Conservation (phyloP, 2,797 vertebrate species). For the Hippopotamyrus pictus region DNA sequence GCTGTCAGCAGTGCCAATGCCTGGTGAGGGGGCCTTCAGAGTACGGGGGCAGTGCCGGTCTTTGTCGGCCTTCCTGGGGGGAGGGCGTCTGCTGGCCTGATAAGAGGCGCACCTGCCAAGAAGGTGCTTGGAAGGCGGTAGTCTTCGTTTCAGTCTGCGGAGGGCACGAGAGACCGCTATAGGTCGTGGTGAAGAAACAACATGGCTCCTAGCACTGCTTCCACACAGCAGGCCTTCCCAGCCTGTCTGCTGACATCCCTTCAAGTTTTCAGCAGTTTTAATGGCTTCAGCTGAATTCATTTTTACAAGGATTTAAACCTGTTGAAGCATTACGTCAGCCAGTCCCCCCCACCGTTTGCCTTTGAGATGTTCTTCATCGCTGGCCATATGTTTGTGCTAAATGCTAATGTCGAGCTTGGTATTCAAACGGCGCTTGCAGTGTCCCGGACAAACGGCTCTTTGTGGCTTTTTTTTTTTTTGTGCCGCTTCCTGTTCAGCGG, state of each 20-base stretch:
- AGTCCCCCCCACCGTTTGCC: background rate
- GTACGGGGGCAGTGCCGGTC: background rate
- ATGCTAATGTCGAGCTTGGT: constrained; percentile 50
- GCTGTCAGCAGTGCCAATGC: constrained; percentile 93
- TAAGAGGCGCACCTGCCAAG: background rate
- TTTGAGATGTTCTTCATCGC: constrained; percentile 27
- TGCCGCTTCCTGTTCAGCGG: constrained; percentile 29
- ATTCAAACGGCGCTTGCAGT: constrained; percentile 28
- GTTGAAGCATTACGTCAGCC: constrained; percentile 12
- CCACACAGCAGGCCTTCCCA: background rate
- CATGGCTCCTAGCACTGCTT: background rate
- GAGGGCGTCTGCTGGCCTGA: background rate
- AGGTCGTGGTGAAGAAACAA: background rate
- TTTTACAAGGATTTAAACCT: constrained; percentile 33
- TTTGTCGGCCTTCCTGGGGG: background rate
- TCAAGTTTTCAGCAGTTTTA: constrained; percentile 32
- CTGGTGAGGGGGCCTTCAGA: constrained; percentile 69
- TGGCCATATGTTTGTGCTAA: constrained; percentile 40
- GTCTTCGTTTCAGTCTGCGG: background rate
- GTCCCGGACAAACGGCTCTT: constrained; percentile 29
- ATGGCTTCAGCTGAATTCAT: constrained; percentile 22
- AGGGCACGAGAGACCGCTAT: background rate
- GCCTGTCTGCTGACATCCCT: background rate
- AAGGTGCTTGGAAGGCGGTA: background rate
- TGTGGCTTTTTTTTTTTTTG: constrained; percentile 36